A percentile compares a stretch with the other conserved stretches of the same genome.
Conservation (phyloP, 2,888 invertebrate genomes). For the Cyaniris semiargus region DNA sequence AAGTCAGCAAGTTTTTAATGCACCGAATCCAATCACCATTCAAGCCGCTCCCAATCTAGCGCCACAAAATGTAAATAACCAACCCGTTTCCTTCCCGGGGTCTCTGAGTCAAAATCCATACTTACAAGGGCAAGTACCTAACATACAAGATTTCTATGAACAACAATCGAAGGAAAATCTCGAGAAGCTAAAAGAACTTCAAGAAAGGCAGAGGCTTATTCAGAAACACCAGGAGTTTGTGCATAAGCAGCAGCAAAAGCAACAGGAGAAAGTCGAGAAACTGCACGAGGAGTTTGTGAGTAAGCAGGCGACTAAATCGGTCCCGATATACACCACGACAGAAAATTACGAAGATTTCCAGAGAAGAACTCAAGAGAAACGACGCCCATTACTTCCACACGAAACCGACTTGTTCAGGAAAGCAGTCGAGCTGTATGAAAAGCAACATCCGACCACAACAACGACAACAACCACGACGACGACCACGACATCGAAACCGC, state of each 20-base stretch:
- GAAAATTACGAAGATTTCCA: slow-evolving; percentile 70
- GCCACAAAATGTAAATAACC: slow-evolving; percentile 61
- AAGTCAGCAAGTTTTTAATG: slow-evolving; percentile 60
- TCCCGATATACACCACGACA: slow-evolving; percentile 75
- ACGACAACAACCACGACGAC: slow-evolving; percentile 85
- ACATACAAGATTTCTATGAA: slow-evolving; percentile 80
- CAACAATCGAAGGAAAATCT: slow-evolving; percentile 82
- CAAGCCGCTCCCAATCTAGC: slow-evolving; percentile 73
- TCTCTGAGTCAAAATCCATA: slow-evolving; percentile 60
- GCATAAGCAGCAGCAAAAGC: slow-evolving; percentile 89
- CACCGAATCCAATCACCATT: slow-evolving; percentile 69
- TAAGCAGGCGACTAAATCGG: slow-evolving; percentile 84
- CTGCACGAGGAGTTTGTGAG: slow-evolving; percentile 86
- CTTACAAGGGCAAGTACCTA: slow-evolving; percentile 75
- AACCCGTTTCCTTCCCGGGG: slow-evolving; percentile 66
- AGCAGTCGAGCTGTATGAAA: slow-evolving; percentile 84
- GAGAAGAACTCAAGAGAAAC: slow-evolving; percentile 63
- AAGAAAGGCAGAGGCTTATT: slow-evolving; percentile 86
- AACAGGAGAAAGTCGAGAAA: slow-evolving; percentile 87
- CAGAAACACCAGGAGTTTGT: slow-evolving; percentile 88
- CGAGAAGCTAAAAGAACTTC: slow-evolving; percentile 83
- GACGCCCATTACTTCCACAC: slow-evolving; percentile 81
- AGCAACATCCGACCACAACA: slow-evolving; percentile 85
- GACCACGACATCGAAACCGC: slow-evolving; percentile 71
- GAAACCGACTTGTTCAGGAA: slow-evolving; percentile 83